These are phyloP conservation scores for Nephila pilipes DNA, from an alignment of 1,140 invertebrate species.

Conservation along the genomic window DNA sequence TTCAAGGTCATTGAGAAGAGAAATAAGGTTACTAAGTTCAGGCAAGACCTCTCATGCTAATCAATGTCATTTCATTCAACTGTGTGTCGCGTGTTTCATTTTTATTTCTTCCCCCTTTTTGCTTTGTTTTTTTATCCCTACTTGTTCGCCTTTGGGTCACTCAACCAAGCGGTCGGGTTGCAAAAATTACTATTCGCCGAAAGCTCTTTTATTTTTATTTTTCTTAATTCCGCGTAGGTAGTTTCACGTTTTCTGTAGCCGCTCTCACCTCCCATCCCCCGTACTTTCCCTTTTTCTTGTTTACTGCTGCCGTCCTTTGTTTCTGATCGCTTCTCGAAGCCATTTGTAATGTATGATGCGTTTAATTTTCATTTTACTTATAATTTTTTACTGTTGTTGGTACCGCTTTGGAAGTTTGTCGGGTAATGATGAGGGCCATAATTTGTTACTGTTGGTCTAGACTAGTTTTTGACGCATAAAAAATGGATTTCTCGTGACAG, in stretches of 20 bases:
- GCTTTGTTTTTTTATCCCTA: not conserved
- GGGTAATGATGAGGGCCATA: not conserved
- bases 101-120: not conserved
- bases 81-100: constrained; percentile 31
- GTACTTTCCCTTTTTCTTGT: not conserved
- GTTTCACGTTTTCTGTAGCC: not conserved
- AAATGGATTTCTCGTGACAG: not conserved
- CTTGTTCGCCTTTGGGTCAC: constrained; percentile 34
- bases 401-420: not conserved
- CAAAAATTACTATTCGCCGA: constrained; percentile 45
- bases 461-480: not conserved
- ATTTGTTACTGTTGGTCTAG: not conserved
- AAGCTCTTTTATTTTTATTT: not conserved
- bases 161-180: constrained; percentile 52
- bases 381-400: not conserved
- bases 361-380: not conserved
- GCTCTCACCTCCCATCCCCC: not conserved
- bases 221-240: constrained; percentile 1
- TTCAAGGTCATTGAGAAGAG: constrained; percentile 13
- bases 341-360: not conserved
- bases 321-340: not conserved
- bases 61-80: constrained; percentile 48
- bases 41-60: constrained; percentile 27
- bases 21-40: constrained; percentile 57
- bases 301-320: not conserved